phyloP scores from a whole-genome alignment of 1,140 invertebrate genomes.

The Potamilus streckersoni region DNA sequence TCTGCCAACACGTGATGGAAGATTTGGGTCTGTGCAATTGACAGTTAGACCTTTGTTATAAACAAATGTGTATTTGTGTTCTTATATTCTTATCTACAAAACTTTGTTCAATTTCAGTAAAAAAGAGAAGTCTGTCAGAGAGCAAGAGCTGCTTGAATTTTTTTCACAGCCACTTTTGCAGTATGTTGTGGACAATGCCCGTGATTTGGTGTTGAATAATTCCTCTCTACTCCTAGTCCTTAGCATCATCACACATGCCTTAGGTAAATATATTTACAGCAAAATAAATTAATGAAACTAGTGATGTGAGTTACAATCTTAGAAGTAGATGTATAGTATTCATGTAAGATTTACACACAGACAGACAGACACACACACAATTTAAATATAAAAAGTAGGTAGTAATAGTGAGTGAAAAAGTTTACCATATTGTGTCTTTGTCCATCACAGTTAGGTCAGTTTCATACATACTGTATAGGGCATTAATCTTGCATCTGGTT shows the following conservation, averaged over 20 bases:
- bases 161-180: constrained; percentile 76
- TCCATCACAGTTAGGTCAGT: no score
- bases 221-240: constrained; percentile 78
- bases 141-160: constrained; percentile 79
- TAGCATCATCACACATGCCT: constrained; percentile 77
- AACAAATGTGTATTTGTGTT: not conserved
- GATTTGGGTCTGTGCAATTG: no score
- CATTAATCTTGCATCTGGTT: no score
- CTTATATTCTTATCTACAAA: not conserved
- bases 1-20: no score
- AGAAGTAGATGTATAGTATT: no score
- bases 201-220: constrained; percentile 78
- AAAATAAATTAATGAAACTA: not conserved
- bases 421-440: no score
- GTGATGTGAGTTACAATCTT: not conserved
- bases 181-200: constrained; percentile 74
- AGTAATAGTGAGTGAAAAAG: no score
- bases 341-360: no score
- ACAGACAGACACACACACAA: no score
- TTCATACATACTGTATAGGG: no score
- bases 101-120: constrained; percentile 73
- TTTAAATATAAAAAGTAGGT: no score
- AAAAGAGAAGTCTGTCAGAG: constrained; percentile 80
- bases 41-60: no score
- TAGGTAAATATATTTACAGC: constrained; percentile 58